These are phyloP conservation scores for Amblyopsis rosae DNA, from an alignment of 2,113 vertebrate genomes.

Conservation along the genomic window DNA sequence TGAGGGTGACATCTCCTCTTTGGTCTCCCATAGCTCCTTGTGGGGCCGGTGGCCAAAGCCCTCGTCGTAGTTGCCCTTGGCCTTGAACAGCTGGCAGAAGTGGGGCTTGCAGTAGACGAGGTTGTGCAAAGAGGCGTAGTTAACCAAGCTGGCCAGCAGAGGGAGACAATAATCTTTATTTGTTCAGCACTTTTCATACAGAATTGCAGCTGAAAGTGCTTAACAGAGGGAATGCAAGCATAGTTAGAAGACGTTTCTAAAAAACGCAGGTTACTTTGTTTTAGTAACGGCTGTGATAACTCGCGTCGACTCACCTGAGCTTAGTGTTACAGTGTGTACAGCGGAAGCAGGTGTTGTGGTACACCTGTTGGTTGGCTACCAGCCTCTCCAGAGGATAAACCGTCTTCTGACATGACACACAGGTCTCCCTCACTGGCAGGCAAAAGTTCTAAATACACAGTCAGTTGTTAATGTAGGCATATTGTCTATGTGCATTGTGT, in stretches of 20 bases:
- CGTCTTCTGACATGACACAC: slow-evolving; percentile 90
- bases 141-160: slow-evolving; percentile 80
- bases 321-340: slow-evolving; percentile 95
- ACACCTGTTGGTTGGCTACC: slow-evolving; percentile 92
- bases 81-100: slow-evolving; percentile 96
- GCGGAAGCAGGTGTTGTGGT: slow-evolving; percentile 93
- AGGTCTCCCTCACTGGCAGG: slow-evolving; percentile 82
- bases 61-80: slow-evolving; percentile 98
- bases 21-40: slow-evolving; percentile 90
- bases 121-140: slow-evolving; percentile 90
- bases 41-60: slow-evolving; percentile 95
- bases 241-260: too few species aligned
- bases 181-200: too few species aligned
- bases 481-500: background rate
- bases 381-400: slow-evolving; percentile 97
- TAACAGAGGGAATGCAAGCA: background rate
- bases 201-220: too few species aligned
- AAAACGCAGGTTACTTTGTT: background rate
- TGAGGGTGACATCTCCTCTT: slow-evolving; percentile 61
- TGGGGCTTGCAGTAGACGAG: slow-evolving; percentile 97
- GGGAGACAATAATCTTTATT: background rate
- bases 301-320: slow-evolving; percentile 81
- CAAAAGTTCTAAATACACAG: slow-evolving; percentile 82
- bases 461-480: background rate
- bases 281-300: background rate